Evolutionary conservation across 2,113 vertebrate species (phyloP), one percentile per base, ranked within the genome.

Genomic region (Crotalus viridis): DNA sequence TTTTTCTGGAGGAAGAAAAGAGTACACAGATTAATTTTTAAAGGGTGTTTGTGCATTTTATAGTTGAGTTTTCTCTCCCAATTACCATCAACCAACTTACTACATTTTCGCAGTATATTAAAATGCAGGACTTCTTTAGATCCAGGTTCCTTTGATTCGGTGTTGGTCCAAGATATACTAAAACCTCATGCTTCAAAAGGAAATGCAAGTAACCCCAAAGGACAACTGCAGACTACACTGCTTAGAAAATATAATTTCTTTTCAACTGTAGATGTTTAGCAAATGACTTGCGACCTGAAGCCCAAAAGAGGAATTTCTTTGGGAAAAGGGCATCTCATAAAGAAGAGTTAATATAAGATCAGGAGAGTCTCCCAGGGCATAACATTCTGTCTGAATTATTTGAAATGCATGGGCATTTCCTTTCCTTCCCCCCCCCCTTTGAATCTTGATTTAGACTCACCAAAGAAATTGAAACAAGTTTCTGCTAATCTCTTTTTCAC

Each of bases 1-100:
- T 95, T 99, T 99, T 94, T 99, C 99, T 99, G 97, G 96, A 57
- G 97, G 59, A 52, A 52, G 93, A 96, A 95, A 64, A 97, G 88
- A 96, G 46, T 12, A 52, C 85, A 15, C 1, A 48, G 12, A 74
- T 91, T 2, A 52, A 92, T 94, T 94, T 90, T 93, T 93, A 90
- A 93, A 93, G 55, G 46, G 43, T 90, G 81, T 87, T 93, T 93
- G 89, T 93, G 92, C 92, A 93, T 90, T 93, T 93, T 90, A 90
- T 93, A 90, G 74, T 54, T 90, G 88, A 57, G 64, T 52, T 93
- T 90, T 93, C 92, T 90, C 48, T 90, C 89, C 92, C 90, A 86
- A 93, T 93, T 93, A 93, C 92, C 56, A 28, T 90, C 89, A 90
- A 89, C 92, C 15, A 56, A 87, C 89, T 93, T 64, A n/a, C 24